phyloP scores from a whole-genome alignment of 2,113 vertebrate species.

The Sarotherodon lohbergeri region DNA sequence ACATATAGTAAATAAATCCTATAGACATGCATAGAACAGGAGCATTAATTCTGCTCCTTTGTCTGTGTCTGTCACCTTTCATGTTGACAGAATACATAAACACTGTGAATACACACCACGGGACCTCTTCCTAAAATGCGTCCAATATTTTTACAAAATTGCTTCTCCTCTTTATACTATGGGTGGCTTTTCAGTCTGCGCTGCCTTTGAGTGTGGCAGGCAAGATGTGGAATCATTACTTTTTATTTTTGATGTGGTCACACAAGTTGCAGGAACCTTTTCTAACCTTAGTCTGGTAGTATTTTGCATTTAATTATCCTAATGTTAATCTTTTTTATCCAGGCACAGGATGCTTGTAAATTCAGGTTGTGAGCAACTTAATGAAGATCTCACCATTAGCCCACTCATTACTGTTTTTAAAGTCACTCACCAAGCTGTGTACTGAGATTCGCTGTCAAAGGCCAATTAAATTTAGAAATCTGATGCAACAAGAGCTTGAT shows the following conservation, averaged over 20 bases:
- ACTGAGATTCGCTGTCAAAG: not conserved
- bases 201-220: not conserved
- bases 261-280: not conserved
- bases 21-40: not conserved
- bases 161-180: not conserved
- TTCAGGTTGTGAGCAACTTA: not conserved
- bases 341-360: not conserved
- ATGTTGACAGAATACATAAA: not conserved
- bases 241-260: not conserved
- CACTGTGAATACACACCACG: not conserved
- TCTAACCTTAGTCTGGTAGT: not conserved
- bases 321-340: not conserved
- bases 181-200: not conserved
- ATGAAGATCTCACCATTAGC: not conserved
- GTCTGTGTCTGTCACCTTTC: not conserved
- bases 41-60: not conserved
- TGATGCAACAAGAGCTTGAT: not conserved
- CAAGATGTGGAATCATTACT: not conserved
- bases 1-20: not conserved
- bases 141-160: not conserved
- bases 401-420: not conserved
- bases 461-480: not conserved
- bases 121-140: not conserved
- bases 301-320: not conserved
- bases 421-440: not conserved